Evolutionary conservation across 2,113 vertebrate species (phyloP), one percentile per base, ranked within the genome.

Genomic region (Ploceus nigricollis): DNA sequence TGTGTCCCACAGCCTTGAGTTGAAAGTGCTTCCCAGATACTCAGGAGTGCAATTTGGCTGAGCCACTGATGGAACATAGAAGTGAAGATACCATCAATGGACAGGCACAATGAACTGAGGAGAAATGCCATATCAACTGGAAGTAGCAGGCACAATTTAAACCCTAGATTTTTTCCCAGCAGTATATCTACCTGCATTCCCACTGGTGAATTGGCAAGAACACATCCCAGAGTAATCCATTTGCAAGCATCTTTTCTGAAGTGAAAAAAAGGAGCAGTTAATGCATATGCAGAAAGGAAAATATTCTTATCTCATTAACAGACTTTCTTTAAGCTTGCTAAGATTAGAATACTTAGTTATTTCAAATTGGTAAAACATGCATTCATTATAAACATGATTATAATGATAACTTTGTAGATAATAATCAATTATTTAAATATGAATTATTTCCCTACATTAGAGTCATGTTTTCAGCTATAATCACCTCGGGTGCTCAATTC

Each of bases 341-440:
- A 97, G 96, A 96, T 97, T 97, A 96, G 96, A 97, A 97, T 96
- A 93, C 94, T 96, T 96, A 94, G 94, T 96, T 96, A 95, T 95
- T 95, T 96, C 93, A 97, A 96, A 96, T 95, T 97, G 96, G 95
- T 97, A 96, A 97, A 97, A 96, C 96, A 96, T 92, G 94, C 96
- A 95, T 96, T 97, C 96, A 96, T 97, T 97, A 97, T 97, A 96
- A 96, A 97, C 93, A 97, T 96, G 96, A 96, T 97, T 96, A 95
- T 96, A 96, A 95, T 94, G 96, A 96, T 97, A 97, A 97, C 94
- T 96, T 97, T 96, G 96, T 97, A 97, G 96, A 96, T 96, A 97
- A 97, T 96, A 96, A 97, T 96, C 94, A 96, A 97, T 97, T 97
- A 97, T 97, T 97, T 95, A 97, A 97, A 96, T 96, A 97, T 96